Evolutionary conservation across 2,797 vertebrate species (phyloP).

Genomic region (Neostethus bicornis): DNA sequence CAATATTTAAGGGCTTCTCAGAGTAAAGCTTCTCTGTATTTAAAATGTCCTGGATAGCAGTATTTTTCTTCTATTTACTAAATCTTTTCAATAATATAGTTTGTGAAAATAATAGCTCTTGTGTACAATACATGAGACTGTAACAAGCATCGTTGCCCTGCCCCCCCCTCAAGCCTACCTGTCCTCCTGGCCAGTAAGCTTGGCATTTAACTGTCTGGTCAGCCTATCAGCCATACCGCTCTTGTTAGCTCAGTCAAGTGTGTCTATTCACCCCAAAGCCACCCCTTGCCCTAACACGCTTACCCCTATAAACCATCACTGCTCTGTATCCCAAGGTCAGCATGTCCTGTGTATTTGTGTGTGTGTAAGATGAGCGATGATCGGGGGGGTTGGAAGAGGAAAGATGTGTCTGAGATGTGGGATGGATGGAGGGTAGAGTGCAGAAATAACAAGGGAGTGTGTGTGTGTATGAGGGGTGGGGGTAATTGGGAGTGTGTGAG

Average conservation of each 20-base stretch:
- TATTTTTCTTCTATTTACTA: neutral
- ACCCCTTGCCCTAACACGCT: slow-evolving; percentile 56
- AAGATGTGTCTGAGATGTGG: slow-evolving; percentile 19
- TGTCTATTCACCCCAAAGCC: slow-evolving; percentile 70
- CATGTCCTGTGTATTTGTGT: slow-evolving; percentile 48
- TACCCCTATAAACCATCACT: slow-evolving; percentile 47
- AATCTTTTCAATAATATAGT: neutral
- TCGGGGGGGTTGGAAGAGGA: too few relatives aligned
- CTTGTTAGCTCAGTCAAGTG: slow-evolving; percentile 76
- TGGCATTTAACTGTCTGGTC: slow-evolving; percentile 60
- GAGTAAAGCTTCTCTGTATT: too few relatives aligned
- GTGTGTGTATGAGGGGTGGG: slow-evolving; percentile 17
- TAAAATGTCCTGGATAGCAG: neutral
- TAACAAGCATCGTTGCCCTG: slow-evolving; percentile 32
- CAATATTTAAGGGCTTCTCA: too few relatives aligned
- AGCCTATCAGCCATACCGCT: slow-evolving; percentile 56
- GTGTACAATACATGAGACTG: slow-evolving; percentile 23
- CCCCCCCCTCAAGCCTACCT: slow-evolving; percentile 58
- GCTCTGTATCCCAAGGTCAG: slow-evolving; percentile 73
- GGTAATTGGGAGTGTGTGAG: slow-evolving; percentile 31
- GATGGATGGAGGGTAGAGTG: slow-evolving; percentile 57
- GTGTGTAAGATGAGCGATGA: too few relatives aligned
- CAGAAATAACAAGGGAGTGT: slow-evolving; percentile 57
- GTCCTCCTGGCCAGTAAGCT: slow-evolving; percentile 42
- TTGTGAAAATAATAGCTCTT: slow-evolving; percentile 14